phyloP scores from a whole-genome alignment of 2,888 invertebrate species.

The Tinea pellionella region DNA sequence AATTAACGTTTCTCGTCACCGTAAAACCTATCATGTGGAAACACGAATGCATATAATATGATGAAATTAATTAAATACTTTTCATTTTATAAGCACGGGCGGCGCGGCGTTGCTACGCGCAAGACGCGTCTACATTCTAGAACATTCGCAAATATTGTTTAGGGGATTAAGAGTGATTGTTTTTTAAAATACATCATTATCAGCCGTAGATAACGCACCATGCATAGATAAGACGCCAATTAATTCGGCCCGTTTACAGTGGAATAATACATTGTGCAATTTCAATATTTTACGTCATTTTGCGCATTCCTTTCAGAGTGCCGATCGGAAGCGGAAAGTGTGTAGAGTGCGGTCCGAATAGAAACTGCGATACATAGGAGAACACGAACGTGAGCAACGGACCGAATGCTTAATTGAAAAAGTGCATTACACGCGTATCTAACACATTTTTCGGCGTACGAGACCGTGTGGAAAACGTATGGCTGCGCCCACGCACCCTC shows the following conservation, averaged over 20 bases:
- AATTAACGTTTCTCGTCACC: neutral
- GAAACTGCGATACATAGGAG: neutral
- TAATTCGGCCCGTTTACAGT: constrained; percentile 6
- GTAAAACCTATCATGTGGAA: neutral
- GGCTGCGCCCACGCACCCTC: neutral
- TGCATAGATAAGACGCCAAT: constrained; percentile 4
- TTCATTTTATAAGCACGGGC: neutral
- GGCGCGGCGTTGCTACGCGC: neutral
- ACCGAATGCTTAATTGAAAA: constrained; percentile 31
- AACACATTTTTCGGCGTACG: constrained; percentile 2
- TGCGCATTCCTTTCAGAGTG: neutral
- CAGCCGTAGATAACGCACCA: neutral
- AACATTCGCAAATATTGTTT: neutral
- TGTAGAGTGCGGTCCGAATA: neutral
- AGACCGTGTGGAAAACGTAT: neutral
- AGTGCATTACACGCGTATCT: constrained; percentile 25
- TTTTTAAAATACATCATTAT: constrained; percentile 6
- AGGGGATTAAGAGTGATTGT: constrained; percentile 1
- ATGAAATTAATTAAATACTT: neutral
- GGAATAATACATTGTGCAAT: constrained; percentile 5
- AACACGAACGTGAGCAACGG: neutral
- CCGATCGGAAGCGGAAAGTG: neutral
- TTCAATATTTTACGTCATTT: constrained; percentile 1
- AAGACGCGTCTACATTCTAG: neutral
- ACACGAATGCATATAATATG: neutral